Evolutionary conservation across 2,888 invertebrate species (phyloP).

Genomic region (Drosophila putrida): DNA sequence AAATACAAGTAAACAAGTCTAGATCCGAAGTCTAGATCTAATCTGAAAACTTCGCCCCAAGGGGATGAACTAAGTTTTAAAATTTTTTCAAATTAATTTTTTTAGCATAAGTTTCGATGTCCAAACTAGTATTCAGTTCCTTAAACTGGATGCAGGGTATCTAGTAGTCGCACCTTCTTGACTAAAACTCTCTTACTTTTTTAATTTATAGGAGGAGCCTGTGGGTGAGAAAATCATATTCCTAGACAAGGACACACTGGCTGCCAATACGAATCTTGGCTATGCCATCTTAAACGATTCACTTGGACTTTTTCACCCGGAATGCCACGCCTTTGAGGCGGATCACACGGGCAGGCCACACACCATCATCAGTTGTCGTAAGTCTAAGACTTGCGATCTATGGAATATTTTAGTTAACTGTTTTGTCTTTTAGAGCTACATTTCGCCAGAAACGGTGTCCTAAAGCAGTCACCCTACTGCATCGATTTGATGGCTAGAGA

Average conservation of each 20-base stretch:
- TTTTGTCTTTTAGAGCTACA: conserved; percentile 72
- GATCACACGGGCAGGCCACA: conserved; percentile 83
- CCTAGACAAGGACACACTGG: conserved; percentile 83
- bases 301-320: conserved; percentile 75
- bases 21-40: too few relatives aligned
- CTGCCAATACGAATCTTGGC: conserved; percentile 78
- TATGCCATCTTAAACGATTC: conserved; percentile 83
- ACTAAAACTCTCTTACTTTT: too few relatives aligned
- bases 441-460: conserved; percentile 82
- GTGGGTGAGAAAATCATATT: conserved; percentile 84
- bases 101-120: too few relatives aligned
- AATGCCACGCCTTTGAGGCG: conserved; percentile 83
- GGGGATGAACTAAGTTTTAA: too few relatives aligned
- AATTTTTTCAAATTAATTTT: too few relatives aligned
- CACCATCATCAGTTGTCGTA: conserved; percentile 85
- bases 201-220: conserved; percentile 69
- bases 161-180: too few relatives aligned
- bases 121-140: too few relatives aligned
- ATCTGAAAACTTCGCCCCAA: too few relatives aligned
- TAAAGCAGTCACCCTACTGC: conserved; percentile 85
- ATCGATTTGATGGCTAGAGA: conserved; percentile 87
- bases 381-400: conserved; percentile 46
- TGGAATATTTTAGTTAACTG: too few relatives aligned
- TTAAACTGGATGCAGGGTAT: too few relatives aligned
- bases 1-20: too few relatives aligned